A percentile compares a stretch with the other conserved stretches of the same genome.
phyloP scores from a whole-genome alignment of 2,797 vertebrate genomes.

The Eptatretus atami region DNA sequence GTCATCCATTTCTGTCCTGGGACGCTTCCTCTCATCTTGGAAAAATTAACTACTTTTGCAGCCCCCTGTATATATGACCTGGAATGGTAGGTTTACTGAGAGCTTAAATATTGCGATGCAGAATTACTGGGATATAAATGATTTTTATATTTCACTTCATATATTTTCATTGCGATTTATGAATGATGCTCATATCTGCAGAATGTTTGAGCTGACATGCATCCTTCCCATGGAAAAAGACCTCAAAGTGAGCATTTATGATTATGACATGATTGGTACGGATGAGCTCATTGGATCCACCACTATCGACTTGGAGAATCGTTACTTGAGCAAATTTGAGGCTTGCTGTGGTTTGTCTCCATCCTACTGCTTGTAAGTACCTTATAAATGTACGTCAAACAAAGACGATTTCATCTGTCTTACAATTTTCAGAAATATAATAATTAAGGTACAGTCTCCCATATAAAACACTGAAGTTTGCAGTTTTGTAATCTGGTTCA shows the following conservation, averaged over 20 bases:
- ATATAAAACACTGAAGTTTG: too few relatives aligned
- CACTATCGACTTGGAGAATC: conserved; percentile 20
- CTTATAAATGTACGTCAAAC: too few relatives aligned
- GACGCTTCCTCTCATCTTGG: too few relatives aligned
- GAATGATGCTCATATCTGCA: conserved; percentile 6
- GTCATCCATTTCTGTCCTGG: too few relatives aligned
- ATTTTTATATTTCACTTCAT: background rate
- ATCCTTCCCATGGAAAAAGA: conserved; percentile 21
- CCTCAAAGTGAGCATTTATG: conserved; percentile 15
- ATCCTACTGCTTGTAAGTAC: conserved; percentile 14
- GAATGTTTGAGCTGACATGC: conserved; percentile 17
- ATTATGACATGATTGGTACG: conserved; percentile 15
- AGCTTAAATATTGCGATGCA: too few relatives aligned
- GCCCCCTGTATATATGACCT: too few relatives aligned
- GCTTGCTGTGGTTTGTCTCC: conserved; percentile 20
- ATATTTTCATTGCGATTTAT: too few relatives aligned
- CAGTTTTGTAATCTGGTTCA: too few relatives aligned
- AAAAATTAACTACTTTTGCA: too few relatives aligned
- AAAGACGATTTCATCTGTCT: background rate
- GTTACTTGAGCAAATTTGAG: conserved; percentile 15
- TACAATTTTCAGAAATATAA: too few relatives aligned
- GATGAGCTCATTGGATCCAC: conserved; percentile 20
- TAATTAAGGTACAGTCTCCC: too few relatives aligned
- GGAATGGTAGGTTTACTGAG: too few relatives aligned
- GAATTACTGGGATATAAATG: background rate